These are phyloP conservation scores for Aratinga solstitialis DNA, from an alignment of 2,797 vertebrate genomes.

Conservation along the genomic window DNA sequence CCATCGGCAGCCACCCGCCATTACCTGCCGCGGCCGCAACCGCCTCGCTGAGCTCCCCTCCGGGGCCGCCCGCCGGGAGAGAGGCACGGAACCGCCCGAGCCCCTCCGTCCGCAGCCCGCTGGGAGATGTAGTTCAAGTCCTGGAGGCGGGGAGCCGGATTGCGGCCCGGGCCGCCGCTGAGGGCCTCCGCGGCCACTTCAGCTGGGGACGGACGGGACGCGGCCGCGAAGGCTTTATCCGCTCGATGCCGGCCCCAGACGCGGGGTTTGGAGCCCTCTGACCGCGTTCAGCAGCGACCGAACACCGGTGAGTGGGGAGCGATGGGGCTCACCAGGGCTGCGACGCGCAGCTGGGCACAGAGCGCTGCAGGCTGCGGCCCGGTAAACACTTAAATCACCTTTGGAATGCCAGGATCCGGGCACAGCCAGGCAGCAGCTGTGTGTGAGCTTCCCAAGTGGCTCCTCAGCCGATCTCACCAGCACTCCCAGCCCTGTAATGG, in stretches of 20 bases:
- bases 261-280: background rate
- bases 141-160: background rate
- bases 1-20: background rate
- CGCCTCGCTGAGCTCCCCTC: no score
- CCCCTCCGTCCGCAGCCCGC: background rate
- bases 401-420: rapidly evolving
- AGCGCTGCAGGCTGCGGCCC: rapidly evolving
- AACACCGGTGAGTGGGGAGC: background rate
- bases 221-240: no score
- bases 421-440: background rate
- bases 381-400: rapidly evolving
- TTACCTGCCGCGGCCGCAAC: background rate
- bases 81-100: no score
- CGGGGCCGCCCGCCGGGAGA: background rate
- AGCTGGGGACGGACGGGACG: rapidly evolving
- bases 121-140: background rate
- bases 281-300: background rate
- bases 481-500: rapidly evolving
- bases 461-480: rapidly evolving
- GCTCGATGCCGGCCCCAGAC: no score
- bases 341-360: rapidly evolving
- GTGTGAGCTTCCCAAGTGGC: rapidly evolving
- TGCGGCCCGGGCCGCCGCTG: rapidly evolving
- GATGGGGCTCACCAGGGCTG: background rate
- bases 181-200: rapidly evolving